phyloP scores from a whole-genome alignment of 2,888 invertebrate genomes.

The Ornithoptera priamus region DNA sequence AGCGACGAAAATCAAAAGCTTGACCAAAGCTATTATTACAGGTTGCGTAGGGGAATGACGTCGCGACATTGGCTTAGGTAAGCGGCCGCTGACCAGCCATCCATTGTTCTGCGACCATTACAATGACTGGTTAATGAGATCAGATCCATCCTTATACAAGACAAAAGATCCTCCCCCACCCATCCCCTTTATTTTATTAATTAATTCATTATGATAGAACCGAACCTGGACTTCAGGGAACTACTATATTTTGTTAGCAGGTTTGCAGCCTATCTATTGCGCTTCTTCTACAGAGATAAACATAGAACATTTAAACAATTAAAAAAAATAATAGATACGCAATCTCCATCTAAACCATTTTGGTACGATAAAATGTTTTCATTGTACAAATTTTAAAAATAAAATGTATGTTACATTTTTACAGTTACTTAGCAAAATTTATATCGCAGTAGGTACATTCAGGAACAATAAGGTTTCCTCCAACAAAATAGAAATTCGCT shows the following conservation, averaged over 20 bases:
- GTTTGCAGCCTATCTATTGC: constrained; percentile 54
- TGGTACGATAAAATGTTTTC: no score
- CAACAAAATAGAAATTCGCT: constrained; percentile 58
- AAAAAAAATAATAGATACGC: no score
- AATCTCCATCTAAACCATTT: no score
- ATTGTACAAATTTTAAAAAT: no score
- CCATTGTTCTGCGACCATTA: constrained; percentile 62
- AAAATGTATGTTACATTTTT: constrained; percentile 2
- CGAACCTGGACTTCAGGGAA: constrained; percentile 68
- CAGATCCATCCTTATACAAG: constrained; percentile 71
- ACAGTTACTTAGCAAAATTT: constrained; percentile 12
- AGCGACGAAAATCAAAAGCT: constrained; percentile 19
- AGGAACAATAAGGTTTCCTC: constrained; percentile 61
- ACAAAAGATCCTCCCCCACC: constrained; percentile 64
- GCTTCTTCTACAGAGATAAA: constrained; percentile 36
- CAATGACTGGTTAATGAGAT: constrained; percentile 80
- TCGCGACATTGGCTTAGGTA: constrained; percentile 46
- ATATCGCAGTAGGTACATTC: constrained; percentile 35
- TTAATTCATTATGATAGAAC: constrained; percentile 78
- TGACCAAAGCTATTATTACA: constrained; percentile 27
- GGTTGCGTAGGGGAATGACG: constrained; percentile 48
- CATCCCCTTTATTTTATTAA: constrained; percentile 74
- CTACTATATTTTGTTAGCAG: constrained; percentile 60
- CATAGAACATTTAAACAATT: constrained; percentile 16
- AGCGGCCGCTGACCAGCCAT: constrained; percentile 49